These are phyloP conservation scores for Pangasius larnaudii DNA, from an alignment of 2,797 vertebrate species.

Conservation along the genomic window DNA sequence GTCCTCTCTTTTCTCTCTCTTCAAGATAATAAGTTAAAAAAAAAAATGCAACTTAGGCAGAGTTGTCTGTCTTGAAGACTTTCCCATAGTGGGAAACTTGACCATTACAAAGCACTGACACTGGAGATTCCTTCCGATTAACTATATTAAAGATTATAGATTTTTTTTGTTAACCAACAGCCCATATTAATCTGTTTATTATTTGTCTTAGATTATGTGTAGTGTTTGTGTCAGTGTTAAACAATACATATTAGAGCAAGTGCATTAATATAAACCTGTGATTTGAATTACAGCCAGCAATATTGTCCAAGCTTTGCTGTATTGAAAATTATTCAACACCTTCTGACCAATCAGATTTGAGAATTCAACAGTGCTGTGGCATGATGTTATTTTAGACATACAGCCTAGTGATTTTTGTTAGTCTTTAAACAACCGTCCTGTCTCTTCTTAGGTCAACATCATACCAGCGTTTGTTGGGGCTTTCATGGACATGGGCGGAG, in stretches of 20 bases:
- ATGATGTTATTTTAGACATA: background rate
- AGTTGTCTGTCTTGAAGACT: background rate
- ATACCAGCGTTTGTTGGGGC: constrained; percentile 81
- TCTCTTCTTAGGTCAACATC: constrained; percentile 81
- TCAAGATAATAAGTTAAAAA: background rate
- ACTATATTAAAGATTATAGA: background rate
- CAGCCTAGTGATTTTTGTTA: background rate
- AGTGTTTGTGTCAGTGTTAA: background rate
- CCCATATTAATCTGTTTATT: background rate
- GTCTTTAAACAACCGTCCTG: background rate
- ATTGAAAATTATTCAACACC: background rate
- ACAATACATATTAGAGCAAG: background rate
- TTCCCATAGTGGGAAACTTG: background rate
- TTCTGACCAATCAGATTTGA: background rate
- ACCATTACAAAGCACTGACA: background rate
- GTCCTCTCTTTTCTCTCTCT: no score
- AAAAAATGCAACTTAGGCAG: background rate
- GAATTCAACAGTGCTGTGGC: background rate
- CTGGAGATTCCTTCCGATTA: background rate
- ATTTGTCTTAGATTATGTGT: background rate
- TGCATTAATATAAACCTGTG: background rate
- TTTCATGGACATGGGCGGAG: constrained; percentile 83
- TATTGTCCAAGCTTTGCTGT: background rate
- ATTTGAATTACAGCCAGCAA: background rate
- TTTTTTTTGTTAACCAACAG: background rate